A percentile compares a stretch with the other conserved stretches of the same genome.
phyloP scores from a whole-genome alignment of 2,113 vertebrate genomes.

The Azemiops feae region DNA sequence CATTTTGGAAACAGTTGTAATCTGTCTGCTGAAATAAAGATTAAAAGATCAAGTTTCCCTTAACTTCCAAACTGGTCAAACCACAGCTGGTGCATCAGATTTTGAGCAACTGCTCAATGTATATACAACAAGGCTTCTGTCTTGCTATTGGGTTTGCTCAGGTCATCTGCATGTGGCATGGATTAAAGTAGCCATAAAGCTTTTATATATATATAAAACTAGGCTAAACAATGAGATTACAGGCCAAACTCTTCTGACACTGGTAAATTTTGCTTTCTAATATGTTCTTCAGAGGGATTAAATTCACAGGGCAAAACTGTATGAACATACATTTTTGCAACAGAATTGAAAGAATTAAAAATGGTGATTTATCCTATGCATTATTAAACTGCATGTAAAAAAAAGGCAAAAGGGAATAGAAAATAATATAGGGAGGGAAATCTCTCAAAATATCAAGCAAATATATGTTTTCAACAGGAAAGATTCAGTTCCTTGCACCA shows the following conservation, averaged over 20 bases:
- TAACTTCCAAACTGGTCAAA: constrained; percentile 72
- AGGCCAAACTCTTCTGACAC: background rate
- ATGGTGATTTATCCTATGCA: rapidly evolving
- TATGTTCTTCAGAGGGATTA: background rate
- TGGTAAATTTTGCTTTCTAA: background rate
- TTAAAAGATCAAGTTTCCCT: constrained; percentile 80
- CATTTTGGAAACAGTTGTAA: constrained; percentile 66
- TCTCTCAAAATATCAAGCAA: background rate
- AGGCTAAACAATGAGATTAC: constrained; percentile 13
- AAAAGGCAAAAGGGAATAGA: rapidly evolving
- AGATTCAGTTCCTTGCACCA: background rate
- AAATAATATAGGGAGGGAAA: background rate
- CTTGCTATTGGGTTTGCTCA: constrained; percentile 70
- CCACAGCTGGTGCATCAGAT: constrained; percentile 85
- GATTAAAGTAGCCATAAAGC: constrained; percentile 69
- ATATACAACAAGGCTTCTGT: constrained; percentile 85
- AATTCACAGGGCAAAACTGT: rapidly evolving
- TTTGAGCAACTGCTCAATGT: constrained; percentile 83
- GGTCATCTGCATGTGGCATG: constrained; percentile 70
- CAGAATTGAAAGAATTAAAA: rapidly evolving
- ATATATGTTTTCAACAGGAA: background rate
- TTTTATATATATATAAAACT: constrained; percentile 44
- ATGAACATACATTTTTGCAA: background rate
- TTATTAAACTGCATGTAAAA: background rate
- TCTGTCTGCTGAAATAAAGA: constrained; percentile 63